Evolutionary conservation across 2,113 vertebrate species (phyloP).

Genomic region (Protobothrops mucrosquamatus): DNA sequence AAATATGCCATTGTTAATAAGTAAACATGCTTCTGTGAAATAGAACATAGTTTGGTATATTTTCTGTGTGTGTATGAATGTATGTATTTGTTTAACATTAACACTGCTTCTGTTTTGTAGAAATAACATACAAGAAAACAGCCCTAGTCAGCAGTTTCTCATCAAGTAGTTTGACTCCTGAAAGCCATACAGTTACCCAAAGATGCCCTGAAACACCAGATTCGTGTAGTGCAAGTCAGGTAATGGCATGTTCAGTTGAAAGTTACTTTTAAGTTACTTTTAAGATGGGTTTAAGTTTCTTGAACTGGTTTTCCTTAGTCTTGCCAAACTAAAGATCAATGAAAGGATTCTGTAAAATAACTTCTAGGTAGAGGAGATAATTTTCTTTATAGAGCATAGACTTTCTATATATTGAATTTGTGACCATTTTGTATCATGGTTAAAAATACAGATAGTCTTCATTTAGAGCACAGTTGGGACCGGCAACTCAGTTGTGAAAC

Average conservation of each 20-base stretch:
- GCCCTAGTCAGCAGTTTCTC: constrained; percentile 74
- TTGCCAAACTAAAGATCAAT: background rate
- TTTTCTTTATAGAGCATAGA: background rate
- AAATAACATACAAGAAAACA: constrained; percentile 75
- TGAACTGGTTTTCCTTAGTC: background rate
- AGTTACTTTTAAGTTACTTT: background rate
- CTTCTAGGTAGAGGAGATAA: background rate
- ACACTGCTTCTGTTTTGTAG: constrained; percentile 58
- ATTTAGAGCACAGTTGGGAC: background rate
- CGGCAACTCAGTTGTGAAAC: background rate
- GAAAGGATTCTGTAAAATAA: background rate
- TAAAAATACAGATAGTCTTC: background rate
- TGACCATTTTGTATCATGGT: background rate
- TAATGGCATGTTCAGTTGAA: constrained; percentile 46
- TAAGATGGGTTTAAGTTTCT: background rate
- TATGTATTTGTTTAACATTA: constrained; percentile 7
- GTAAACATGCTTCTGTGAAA: background rate
- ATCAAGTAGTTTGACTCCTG: constrained; percentile 71
- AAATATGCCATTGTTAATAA: background rate
- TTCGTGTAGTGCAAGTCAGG: constrained; percentile 69
- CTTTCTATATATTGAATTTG: background rate
- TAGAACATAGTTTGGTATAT: background rate
- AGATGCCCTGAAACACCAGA: constrained; percentile 71
- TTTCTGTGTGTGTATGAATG: background rate
- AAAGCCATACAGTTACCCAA: constrained; percentile 76